Conservation (phyloP, 2,888 invertebrate species). For the Brachypterus glaber region DNA sequence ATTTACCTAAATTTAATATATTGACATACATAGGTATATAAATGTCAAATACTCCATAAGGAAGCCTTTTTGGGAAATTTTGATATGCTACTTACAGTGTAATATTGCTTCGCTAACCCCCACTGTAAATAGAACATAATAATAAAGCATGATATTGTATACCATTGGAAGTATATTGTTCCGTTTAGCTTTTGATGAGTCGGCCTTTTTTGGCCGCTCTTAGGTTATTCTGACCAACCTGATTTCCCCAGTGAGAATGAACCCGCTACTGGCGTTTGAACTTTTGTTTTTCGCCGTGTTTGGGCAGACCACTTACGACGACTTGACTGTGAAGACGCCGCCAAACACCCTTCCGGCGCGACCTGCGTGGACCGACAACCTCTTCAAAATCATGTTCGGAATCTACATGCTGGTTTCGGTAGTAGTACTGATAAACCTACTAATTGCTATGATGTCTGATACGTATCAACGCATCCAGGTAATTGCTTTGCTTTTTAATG, state of each 20-base stretch:
- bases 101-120: too few species aligned
- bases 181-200: too few species aligned
- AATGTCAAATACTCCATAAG: too few species aligned
- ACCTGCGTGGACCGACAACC: constrained; percentile 74
- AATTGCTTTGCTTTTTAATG: too few species aligned
- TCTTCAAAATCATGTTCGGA: constrained; percentile 89
- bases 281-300: constrained; percentile 97
- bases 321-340: constrained; percentile 58
- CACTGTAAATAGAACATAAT: too few species aligned
- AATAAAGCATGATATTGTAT: too few species aligned
- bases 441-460: constrained; percentile 99
- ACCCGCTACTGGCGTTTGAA: constrained; percentile 88
- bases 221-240: constrained; percentile 14
- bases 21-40: too few species aligned
- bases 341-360: constrained; percentile 62
- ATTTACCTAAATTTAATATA: too few species aligned
- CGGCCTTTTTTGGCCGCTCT: too few species aligned
- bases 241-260: constrained; percentile 63
- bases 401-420: constrained; percentile 97
- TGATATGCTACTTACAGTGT: too few species aligned
- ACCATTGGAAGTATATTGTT: too few species aligned
- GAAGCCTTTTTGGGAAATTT: too few species aligned
- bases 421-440: constrained; percentile 95
- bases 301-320: constrained; percentile 82
- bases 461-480: constrained; percentile 99